Evolutionary conservation across 2,113 vertebrate genomes (phyloP), one percentile per base, ranked within the genome.

Genomic region (Tapirus terrestris): DNA sequence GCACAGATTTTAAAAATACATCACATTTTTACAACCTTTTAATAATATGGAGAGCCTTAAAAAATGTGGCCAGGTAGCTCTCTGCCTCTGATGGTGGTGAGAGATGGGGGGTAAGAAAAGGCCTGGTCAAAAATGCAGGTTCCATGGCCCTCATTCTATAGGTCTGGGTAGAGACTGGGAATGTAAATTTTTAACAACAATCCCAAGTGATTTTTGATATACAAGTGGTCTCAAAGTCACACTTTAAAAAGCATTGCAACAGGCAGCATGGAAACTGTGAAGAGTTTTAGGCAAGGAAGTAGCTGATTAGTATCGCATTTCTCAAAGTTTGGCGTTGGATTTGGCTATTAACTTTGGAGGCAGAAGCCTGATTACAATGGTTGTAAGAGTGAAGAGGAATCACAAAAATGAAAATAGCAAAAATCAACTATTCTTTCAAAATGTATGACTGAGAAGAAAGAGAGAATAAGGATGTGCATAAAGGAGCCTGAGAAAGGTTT

Each of bases 31-130:
- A 53, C 27, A 51, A n/a, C 1, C 10, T 72, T 82, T 77, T 70
- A 33, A 48, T 23, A 65, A 85, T 0, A 61, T 0, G 16, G 11
- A 83, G 14, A 48, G 6, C 3, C 76, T 65, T 65, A 25, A 56
- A 39, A 60, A 58, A 53, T 2, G 36, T 51, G 65, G 58, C 8
- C 27, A 63, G 39, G 77, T 9, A 21, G 76, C 39, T 31, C 16
- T 72, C 6, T 18, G 5, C 20, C 63, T 68, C 53, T 48, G 11
- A 70, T 0, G 43, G 36, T 0, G 48, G 9, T 11, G 6, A 9
- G 39, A 2, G 3, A 6, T 0, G 4, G 16, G 0, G 16, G 48
- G 1, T 2, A 1, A 23, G 61, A 6, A 23, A 4, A 7, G 60
- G 31, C 13, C 33, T 33, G 17, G 27, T 58, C 29, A 8, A 39